Evolutionary conservation across 2,797 vertebrate genomes (phyloP).

Genomic region (Microhierax caerulescens): DNA sequence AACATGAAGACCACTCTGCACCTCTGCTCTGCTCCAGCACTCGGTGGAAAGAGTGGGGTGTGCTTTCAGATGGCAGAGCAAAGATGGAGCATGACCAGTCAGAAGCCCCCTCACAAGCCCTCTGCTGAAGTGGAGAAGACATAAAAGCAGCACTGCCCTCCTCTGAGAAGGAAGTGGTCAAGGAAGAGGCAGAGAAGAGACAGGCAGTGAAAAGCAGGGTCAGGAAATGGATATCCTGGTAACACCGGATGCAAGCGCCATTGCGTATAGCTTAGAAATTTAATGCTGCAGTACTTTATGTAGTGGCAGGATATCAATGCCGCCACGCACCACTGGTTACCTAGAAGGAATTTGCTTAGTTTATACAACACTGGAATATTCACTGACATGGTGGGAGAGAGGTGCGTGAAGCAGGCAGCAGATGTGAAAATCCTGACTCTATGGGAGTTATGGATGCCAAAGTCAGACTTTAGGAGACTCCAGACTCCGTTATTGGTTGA

Average conservation of each 20-base stretch:
- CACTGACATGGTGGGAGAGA: background rate
- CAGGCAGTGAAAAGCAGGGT: background rate
- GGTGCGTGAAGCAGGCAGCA: background rate
- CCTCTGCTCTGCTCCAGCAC: background rate
- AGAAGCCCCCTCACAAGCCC: background rate
- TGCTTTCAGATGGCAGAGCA: background rate
- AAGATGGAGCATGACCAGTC: background rate
- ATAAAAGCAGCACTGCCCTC: background rate
- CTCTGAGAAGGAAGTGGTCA: background rate
- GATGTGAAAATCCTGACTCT: background rate
- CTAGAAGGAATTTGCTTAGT: background rate
- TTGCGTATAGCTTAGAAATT: background rate
- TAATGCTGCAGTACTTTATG: background rate
- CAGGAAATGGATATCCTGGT: background rate
- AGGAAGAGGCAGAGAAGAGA: background rate
- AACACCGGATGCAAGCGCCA: background rate
- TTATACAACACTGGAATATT: background rate
- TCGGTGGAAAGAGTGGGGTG: background rate
- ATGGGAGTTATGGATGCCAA: background rate
- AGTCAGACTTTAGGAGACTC: background rate
- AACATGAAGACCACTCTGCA: background rate
- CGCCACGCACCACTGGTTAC: background rate
- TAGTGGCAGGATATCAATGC: background rate
- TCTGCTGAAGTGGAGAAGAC: background rate
- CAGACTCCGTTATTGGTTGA: background rate